Base-by-base conservation (phyloP, 2,888 invertebrate species). In the Orchesella flavescens region DNA sequence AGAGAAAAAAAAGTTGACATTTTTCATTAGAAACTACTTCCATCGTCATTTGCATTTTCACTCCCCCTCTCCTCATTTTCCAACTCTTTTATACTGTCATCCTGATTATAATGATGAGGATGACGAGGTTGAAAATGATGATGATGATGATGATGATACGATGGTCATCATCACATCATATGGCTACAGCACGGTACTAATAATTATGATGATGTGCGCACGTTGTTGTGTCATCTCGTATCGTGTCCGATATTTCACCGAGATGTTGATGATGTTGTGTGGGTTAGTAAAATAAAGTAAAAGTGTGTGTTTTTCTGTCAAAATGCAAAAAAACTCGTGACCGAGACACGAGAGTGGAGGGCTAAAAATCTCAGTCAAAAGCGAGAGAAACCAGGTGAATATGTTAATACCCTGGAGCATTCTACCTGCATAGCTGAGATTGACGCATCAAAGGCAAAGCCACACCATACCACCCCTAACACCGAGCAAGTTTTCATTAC, bases 171-270 rank as follows among this genome's bases (percentile, higher is more conserved):
- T n/a, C n/a, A n/a, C n/a, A n/a, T n/a, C n/a, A n/a, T n/a, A n/a
- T n/a, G n/a, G n/a, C n/a, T n/a, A 34, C 34, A 4, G 34, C 34
- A 34, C 34, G 34, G 34, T n/a, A n/a, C n/a, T n/a, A 10, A 15
- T 61, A 21, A 63, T 63, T 21, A 63, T 63, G 63, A 63, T 63
- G 63, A 63, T 63, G 63, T n/a, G 63, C 63, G 17, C 63, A 63
- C 63, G 63, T 63, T 17, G 53, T 63, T 63, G 23, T 63, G 10
- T 23, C 34, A 34, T 34, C 34, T 34, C 34, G 34, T 4, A 4
- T 34, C 34, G 34, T 34, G 34, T 34, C 34, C 34, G 34, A 34
- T 34, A 34, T 34, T 34, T 34, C 34, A 34, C 34, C 34, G 34
- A 34, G 34, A 34, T 34, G 34, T 34, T 34, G 34, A 34, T 34